A percentile compares a stretch with the other conserved stretches of the same genome.
These are phyloP conservation scores for Calcarius lapponicus DNA, from an alignment of 2,797 vertebrate genomes.

Conservation along the genomic window DNA sequence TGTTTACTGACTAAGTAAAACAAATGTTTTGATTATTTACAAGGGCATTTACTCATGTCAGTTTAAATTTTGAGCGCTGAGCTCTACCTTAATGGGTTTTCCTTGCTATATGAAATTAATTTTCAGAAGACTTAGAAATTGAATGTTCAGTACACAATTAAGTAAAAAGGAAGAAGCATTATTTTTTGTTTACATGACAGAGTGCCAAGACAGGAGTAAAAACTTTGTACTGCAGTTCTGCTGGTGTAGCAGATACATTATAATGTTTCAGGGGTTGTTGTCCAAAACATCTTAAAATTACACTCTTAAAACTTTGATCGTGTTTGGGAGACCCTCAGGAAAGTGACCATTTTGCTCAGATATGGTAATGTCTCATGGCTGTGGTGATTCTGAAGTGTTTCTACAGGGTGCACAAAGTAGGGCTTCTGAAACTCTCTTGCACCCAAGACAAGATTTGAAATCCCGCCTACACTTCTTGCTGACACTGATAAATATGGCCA, in stretches of 20 bases:
- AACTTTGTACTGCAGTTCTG: background rate
- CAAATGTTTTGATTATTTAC: background rate
- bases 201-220: background rate
- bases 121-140: background rate
- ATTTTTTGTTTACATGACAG: background rate
- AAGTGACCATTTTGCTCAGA: background rate
- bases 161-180: background rate
- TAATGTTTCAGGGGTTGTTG: background rate
- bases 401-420: background rate
- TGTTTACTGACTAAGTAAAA: background rate
- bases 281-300: background rate
- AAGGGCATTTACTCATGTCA: background rate
- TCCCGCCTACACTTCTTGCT: background rate
- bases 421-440: background rate
- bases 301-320: background rate
- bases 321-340: background rate
- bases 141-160: background rate
- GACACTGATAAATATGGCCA: background rate
- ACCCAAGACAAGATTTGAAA: background rate
- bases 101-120: background rate
- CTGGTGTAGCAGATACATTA: background rate
- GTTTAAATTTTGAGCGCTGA: background rate
- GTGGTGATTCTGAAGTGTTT: background rate
- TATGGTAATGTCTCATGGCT: background rate
- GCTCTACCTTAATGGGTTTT: background rate